Evolutionary conservation across 1,140 invertebrate species (phyloP).

Genomic region (Venustaconcha ellipsiformis): DNA sequence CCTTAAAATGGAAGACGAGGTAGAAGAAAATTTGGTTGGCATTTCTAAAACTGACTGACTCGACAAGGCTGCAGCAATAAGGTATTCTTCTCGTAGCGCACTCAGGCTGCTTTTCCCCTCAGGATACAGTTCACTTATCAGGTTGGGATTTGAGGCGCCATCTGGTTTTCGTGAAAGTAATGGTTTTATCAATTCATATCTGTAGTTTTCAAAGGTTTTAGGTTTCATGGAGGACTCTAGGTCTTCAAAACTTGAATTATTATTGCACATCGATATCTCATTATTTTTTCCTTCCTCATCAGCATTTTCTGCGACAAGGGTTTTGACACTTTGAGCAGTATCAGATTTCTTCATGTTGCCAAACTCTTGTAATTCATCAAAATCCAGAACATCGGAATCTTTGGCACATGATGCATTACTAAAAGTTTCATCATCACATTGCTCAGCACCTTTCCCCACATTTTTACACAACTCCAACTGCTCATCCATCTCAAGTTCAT

Average conservation of each 20-base stretch:
- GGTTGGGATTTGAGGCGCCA: constrained; percentile 90
- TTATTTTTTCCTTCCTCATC: background rate
- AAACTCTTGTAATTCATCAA: constrained; percentile 8
- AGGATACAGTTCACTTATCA: constrained; percentile 65
- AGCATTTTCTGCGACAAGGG: constrained; percentile 32
- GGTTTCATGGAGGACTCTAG: too few species aligned
- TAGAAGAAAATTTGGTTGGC: constrained; percentile 5
- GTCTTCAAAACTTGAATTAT: background rate
- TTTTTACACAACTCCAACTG: constrained; percentile 52
- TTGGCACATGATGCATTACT: constrained; percentile 57
- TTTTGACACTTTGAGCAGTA: constrained; percentile 45
- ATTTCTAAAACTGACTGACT: constrained; percentile 32
- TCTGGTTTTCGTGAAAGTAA: constrained; percentile 79
- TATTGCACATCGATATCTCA: constrained; percentile 2
- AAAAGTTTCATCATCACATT: constrained; percentile 61
- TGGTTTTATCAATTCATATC: constrained; percentile 10
- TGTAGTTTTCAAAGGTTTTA: too few species aligned
- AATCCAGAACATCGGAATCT: constrained; percentile 31
- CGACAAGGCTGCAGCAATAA: constrained; percentile 42
- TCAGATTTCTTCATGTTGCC: constrained; percentile 34
- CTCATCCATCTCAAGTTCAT: constrained; percentile 65
- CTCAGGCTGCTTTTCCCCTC: constrained; percentile 30
- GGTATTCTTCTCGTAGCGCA: constrained; percentile 38
- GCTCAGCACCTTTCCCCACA: constrained; percentile 38
- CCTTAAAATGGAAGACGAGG: too few species aligned